Percentiles rank a stretch among this genome's conserved stretches.
Conservation (phyloP, 2,113 vertebrate genomes). For the Petromus typicus region DNA sequence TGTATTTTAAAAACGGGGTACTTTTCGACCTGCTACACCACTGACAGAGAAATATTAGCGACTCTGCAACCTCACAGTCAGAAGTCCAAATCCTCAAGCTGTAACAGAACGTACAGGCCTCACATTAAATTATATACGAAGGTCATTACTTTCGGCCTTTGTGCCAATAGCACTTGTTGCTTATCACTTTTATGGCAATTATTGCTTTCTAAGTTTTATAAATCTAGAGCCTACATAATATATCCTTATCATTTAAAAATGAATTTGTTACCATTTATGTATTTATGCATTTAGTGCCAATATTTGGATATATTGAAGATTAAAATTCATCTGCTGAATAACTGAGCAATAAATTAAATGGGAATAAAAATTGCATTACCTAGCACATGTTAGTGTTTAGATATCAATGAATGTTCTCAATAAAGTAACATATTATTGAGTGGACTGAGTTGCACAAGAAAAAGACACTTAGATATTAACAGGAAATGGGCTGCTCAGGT, state of each 20-base stretch:
- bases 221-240: background rate
- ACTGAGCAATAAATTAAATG: background rate
- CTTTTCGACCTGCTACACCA: no score
- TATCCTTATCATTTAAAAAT: background rate
- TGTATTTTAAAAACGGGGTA: no score
- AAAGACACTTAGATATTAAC: no score
- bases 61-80: background rate
- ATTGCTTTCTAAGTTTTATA: background rate
- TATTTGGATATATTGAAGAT: background rate
- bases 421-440: background rate
- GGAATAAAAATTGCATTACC: background rate
- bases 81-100: background rate
- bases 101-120: background rate
- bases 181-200: background rate
- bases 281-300: background rate
- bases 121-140: no score
- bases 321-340: background rate
- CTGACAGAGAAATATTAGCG: background rate
- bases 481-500: background rate
- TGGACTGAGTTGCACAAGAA: background rate
- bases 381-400: background rate
- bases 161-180: background rate
- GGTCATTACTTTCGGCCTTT: background rate
- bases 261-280: background rate
- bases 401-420: background rate